Percentiles rank a stretch among this genome's conserved stretches.
These are phyloP conservation scores for Pristionchus exspectatus DNA, from an alignment of 2,888 invertebrate species.

Conservation along the genomic window DNA sequence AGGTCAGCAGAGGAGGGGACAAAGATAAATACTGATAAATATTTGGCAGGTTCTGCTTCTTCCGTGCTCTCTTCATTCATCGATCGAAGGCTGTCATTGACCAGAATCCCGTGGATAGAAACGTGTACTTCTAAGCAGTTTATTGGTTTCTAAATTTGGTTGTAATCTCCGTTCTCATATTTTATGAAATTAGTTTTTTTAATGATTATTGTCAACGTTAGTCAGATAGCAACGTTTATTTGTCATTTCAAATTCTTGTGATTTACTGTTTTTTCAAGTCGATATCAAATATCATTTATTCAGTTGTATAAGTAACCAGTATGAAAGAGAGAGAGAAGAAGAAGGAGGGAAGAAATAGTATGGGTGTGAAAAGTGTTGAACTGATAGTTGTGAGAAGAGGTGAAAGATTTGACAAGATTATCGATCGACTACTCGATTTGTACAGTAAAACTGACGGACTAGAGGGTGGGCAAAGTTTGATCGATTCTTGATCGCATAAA, in stretches of 20 bases:
- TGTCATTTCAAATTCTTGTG: background rate
- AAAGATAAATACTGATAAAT: background rate
- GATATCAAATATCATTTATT: background rate
- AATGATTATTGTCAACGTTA: background rate
- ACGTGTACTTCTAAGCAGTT: background rate
- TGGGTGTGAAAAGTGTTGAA: background rate
- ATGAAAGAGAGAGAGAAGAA: slow-evolving; percentile 20
- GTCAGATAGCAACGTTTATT: too few species aligned
- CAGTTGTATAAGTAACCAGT: slow-evolving; percentile 17
- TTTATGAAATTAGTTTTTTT: background rate
- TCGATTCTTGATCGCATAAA: slow-evolving; percentile 28
- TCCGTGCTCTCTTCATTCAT: background rate
- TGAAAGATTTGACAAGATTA: slow-evolving; percentile 48
- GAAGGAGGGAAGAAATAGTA: background rate
- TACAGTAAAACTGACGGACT: background rate
- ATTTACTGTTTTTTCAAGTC: background rate
- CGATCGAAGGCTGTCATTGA: background rate
- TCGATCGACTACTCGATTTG: slow-evolving; percentile 39
- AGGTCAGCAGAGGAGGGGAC: too few species aligned
- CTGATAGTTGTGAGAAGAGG: slow-evolving; percentile 10
- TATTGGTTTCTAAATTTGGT: background rate
- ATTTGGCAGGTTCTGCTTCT: slow-evolving; percentile 8
- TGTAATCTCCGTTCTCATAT: background rate
- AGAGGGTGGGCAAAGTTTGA: slow-evolving; percentile 5
- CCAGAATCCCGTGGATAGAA: background rate